These are phyloP conservation scores for Ceratina australensis DNA, from an alignment of 1,140 invertebrate genomes.

Conservation along the genomic window DNA sequence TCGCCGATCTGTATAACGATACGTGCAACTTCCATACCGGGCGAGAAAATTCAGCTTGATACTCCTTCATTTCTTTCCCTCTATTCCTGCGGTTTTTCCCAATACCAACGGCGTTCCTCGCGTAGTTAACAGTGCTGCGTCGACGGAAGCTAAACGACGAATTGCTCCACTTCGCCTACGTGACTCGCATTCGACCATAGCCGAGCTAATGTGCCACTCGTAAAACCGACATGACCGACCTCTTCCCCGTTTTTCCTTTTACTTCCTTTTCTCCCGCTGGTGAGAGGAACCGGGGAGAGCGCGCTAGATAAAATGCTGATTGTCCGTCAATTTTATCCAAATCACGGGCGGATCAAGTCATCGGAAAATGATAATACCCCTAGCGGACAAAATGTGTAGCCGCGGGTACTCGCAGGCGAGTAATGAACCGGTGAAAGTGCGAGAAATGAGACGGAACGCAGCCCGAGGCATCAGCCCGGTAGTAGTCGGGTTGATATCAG, in stretches of 20 bases:
- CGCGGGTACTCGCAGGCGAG: conserved; percentile 60
- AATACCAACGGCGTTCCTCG: neutral
- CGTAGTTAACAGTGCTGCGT: conserved; percentile 40
- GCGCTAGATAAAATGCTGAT: neutral
- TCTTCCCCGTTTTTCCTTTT: neutral
- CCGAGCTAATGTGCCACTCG: conserved; percentile 49
- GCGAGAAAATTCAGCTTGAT: too few species aligned
- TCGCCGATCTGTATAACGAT: neutral
- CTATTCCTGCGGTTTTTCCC: neutral
- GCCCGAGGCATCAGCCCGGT: conserved; percentile 15
- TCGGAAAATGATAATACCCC: conserved; percentile 3
- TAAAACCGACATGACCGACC: conserved; percentile 39
- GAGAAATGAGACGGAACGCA: conserved; percentile 48
- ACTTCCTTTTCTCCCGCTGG: neutral
- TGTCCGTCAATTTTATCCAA: too few species aligned
- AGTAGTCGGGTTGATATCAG: conserved; percentile 57
- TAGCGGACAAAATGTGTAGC: conserved; percentile 20
- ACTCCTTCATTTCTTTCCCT: neutral
- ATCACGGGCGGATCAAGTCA: neutral
- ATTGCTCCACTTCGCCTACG: conserved; percentile 51
- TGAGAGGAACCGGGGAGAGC: neutral
- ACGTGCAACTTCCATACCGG: too few species aligned
- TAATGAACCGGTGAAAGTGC: conserved; percentile 58
- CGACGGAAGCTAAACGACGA: conserved; percentile 63
- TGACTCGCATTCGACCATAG: conserved; percentile 52